Percentiles rank a stretch among this genome's conserved stretches.
phyloP scores from a whole-genome alignment of 1,140 invertebrate genomes.

The Microplitis mediator region DNA sequence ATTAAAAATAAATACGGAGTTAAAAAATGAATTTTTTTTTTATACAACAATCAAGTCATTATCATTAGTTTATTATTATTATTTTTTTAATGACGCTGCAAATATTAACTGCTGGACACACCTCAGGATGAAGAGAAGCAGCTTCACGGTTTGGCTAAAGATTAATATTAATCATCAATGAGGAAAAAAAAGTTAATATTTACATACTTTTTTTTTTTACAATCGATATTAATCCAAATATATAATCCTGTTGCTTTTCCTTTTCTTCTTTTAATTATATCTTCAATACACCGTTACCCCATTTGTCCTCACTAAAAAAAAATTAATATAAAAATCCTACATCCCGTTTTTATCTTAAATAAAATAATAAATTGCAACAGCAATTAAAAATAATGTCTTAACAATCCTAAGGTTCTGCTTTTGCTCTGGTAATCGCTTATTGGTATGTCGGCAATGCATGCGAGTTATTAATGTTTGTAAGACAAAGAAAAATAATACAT shows the following conservation, averaged over 20 bases:
- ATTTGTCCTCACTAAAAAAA: too few species aligned
- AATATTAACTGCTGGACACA: background rate
- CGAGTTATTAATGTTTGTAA: conserved; percentile 29
- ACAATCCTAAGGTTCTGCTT: conserved; percentile 55
- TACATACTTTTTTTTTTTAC: background rate
- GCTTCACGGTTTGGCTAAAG: conserved; percentile 16
- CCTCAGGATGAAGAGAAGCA: conserved; percentile 6
- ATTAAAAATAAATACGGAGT: too few species aligned
- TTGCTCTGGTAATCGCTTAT: conserved; percentile 62
- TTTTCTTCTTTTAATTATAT: too few species aligned
- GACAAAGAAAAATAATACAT: background rate
- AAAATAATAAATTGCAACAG: background rate
- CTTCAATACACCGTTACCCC: too few species aligned
- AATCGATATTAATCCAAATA: background rate
- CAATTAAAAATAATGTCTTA: background rate
- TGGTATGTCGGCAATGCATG: conserved; percentile 52
- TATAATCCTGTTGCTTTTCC: too few species aligned
- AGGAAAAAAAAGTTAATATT: background rate
- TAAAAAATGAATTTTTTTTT: too few species aligned
- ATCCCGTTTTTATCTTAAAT: too few species aligned
- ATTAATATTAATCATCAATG: background rate
- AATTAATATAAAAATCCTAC: too few species aligned
- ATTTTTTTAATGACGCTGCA: background rate
- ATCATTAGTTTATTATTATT: too few species aligned
- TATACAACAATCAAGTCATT: too few species aligned